Percentiles rank a stretch among this genome's conserved stretches.
These are phyloP conservation scores for Pseudochirops cupreus DNA, from an alignment of 2,797 vertebrate species.

Conservation along the genomic window DNA sequence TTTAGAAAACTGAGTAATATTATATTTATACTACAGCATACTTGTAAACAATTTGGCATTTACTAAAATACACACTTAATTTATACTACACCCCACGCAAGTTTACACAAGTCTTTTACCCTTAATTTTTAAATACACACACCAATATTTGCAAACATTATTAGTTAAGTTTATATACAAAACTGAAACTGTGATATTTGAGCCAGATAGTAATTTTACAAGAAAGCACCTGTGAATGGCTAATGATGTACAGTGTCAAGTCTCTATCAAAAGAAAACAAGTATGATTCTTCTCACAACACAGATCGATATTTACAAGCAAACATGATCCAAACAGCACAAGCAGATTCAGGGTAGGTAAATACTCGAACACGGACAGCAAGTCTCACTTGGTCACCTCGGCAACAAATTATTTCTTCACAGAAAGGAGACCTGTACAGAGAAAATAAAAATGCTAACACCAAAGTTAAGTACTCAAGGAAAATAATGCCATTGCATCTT, in stretches of 20 bases:
- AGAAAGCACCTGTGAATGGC: conserved; percentile 48
- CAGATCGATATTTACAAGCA: conserved; percentile 97
- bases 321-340: conserved; percentile 99
- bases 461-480: background rate
- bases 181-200: conserved; percentile 55
- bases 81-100: conserved; percentile 79
- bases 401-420: conserved; percentile 96
- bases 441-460: conserved; percentile 30
- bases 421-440: conserved; percentile 94
- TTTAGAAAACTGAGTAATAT: conserved; percentile 60
- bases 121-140: conserved; percentile 77
- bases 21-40: conserved; percentile 69
- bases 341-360: conserved; percentile 93
- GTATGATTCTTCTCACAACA: conserved; percentile 87
- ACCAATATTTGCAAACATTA: conserved; percentile 64
- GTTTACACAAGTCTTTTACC: conserved; percentile 72
- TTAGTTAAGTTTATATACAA: conserved; percentile 69
- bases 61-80: conserved; percentile 83
- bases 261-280: conserved; percentile 53
- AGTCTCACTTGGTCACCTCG: conserved; percentile 96
- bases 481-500: background rate
- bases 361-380: conserved; percentile 94
- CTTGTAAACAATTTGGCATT: conserved; percentile 78
- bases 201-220: conserved; percentile 68
- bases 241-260: conserved; percentile 55